Evolutionary conservation across 2,113 vertebrate genomes (phyloP), one percentile per base, ranked within the genome.

Genomic region (Phycodurus eques): DNA sequence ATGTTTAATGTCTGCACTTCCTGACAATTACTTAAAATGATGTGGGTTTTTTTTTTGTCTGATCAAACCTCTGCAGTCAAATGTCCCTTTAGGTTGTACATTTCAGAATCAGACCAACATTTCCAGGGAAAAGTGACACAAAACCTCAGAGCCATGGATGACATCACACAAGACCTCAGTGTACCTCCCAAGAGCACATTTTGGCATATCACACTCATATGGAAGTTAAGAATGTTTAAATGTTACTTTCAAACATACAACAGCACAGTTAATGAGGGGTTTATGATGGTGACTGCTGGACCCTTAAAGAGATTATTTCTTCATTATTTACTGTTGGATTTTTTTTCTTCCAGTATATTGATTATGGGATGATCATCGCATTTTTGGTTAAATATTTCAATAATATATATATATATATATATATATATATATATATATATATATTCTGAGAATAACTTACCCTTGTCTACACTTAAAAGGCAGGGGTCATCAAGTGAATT

Each of bases 401-500:
- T 19, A 2, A 43, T 22, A 57, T 53, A 19, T 19, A 51, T 20
- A n/a, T 2, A 2, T 9, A 15, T 14, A 1, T 49, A 15, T 49
- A 15, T 49, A 15, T 49, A 15, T 27, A 27, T 27, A 27, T 27
- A 27, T 27, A 27, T 27, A 27, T 27, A 27, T 27, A 27, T 27
- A 27, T 27, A 27, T 27, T 27, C 27, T 33, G 0, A 31, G 17
- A 60, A 56, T 10, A 17, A 76, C 74, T 10, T 85, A 98, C 96
- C 95, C 3, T 93, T 98, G 74, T 93, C 92, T 67, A 94, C 81
- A 35, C 92, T 96, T 76, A 93, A 83, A 35, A 80, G 80, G 63
- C 97, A 99, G 35, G 96, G 96, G 61, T 95, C 91, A 71, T 90
- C 85, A 11, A 93, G 88, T 66, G 43, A 87, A 56, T 82, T 91